A percentile compares a stretch with the other conserved stretches of the same genome.
Evolutionary conservation across 2,888 invertebrate species (phyloP).

Genomic region (Anarsia innoxiella): DNA sequence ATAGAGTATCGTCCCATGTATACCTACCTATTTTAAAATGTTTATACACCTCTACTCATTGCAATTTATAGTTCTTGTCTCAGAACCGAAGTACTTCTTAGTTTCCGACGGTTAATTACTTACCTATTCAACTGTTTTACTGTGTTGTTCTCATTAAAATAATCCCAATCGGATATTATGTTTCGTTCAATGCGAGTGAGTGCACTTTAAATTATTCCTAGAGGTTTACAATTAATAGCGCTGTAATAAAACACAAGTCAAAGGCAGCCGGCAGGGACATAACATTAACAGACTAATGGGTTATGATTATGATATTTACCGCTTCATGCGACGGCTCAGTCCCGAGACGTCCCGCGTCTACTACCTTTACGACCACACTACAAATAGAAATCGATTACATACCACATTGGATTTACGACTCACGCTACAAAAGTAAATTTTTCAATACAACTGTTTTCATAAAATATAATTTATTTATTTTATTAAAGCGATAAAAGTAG

Average conservation of each 20-base stretch:
- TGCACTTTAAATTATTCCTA: no score
- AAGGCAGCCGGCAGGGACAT: constrained; percentile 64
- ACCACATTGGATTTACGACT: constrained; percentile 2
- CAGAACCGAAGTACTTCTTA: no score
- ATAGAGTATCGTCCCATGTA: no score
- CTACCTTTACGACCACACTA: constrained; percentile 16
- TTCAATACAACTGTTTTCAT: neutral
- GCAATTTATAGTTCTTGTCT: no score
- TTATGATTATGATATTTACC: constrained; percentile 72
- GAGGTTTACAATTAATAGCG: no score
- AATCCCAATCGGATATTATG: no score
- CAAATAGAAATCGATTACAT: constrained; percentile 4
- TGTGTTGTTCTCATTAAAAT: no score
- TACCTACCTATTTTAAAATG: no score
- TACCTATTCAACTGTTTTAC: no score
- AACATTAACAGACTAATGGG: constrained; percentile 65
- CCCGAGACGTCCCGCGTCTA: constrained; percentile 12
- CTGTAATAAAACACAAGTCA: constrained; percentile 54
- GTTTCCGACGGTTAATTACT: no score
- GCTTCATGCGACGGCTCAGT: constrained; percentile 40
- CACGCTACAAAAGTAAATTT: neutral
- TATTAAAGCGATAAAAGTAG: constrained; percentile 4
- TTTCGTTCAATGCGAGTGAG: no score
- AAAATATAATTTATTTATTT: constrained; percentile 6
- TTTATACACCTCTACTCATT: no score